Conservation (phyloP, 2,888 invertebrate species). For the Malthinus flaveolus region DNA sequence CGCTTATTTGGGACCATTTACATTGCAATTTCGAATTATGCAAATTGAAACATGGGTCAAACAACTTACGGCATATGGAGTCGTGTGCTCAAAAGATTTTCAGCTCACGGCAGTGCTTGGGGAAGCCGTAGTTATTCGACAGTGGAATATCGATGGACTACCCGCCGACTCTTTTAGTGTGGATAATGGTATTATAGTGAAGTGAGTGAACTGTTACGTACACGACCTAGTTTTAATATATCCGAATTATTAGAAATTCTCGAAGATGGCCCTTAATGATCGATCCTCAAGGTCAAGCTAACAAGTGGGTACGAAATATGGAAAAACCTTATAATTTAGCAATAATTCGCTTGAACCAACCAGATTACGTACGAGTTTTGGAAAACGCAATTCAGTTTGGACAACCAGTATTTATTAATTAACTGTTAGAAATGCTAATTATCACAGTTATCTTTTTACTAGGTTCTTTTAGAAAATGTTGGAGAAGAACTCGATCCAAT, state of each 20-base stretch:
- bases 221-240: not conserved
- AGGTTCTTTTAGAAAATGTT: constrained; percentile 83
- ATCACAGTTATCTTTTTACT: too few relatives aligned
- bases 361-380: constrained; percentile 80
- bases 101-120: constrained; percentile 80
- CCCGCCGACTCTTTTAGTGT: constrained; percentile 88
- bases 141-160: constrained; percentile 89
- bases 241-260: constrained; percentile 68
- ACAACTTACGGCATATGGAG: constrained; percentile 67
- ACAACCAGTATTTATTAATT: constrained; percentile 57
- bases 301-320: constrained; percentile 93
- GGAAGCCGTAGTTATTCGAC: constrained; percentile 83
- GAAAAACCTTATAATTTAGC: constrained; percentile 83
- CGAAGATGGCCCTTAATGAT: constrained; percentile 93
- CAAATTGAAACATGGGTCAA: constrained; percentile 77
- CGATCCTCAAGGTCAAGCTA: constrained; percentile 93
- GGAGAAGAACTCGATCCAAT: constrained; percentile 90
- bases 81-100: constrained; percentile 78
- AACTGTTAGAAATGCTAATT: too few relatives aligned
- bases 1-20: constrained; percentile 90
- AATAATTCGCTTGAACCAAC: constrained; percentile 77
- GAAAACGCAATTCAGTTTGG: constrained; percentile 89
- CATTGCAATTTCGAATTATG: constrained; percentile 67
- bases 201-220: constrained; percentile 58
- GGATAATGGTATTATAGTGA: constrained; percentile 90